A percentile compares a stretch with the other conserved stretches of the same genome.
Evolutionary conservation across 2,888 invertebrate species (phyloP).

Genomic region (Macrosiphum euphorbiae): DNA sequence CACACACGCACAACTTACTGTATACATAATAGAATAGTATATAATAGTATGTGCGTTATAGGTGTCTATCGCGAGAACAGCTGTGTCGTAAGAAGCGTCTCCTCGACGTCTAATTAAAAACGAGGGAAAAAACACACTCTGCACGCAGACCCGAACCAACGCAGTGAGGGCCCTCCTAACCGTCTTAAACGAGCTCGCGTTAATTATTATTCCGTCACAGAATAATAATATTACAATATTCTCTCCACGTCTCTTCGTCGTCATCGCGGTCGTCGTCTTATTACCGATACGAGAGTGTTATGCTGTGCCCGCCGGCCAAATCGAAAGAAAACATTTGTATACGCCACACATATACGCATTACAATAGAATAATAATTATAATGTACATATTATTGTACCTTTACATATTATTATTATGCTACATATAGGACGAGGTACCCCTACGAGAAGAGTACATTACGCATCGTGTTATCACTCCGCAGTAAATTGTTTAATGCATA

Average conservation of each 20-base stretch:
- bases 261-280: neutral
- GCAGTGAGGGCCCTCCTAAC: neutral
- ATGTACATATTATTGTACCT: neutral
- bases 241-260: neutral
- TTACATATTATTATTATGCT: neutral
- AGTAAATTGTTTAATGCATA: neutral
- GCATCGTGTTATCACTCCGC: neutral
- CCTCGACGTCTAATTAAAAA: conserved; percentile 43
- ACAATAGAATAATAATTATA: neutral
- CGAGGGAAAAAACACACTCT: conserved; percentile 30
- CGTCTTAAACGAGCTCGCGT: conserved; percentile 37
- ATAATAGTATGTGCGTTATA: neutral
- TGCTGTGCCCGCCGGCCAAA: neutral
- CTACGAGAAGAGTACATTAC: neutral
- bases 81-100: neutral
- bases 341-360: neutral
- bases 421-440: neutral
- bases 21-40: neutral
- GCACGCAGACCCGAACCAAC: neutral
- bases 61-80: neutral
- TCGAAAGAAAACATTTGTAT: conserved; percentile 57
- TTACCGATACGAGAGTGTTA: neutral
- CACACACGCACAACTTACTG: neutral
- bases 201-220: conserved; percentile 46
- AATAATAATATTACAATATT: neutral